Evolutionary conservation across 1,140 invertebrate genomes (phyloP).

Genomic region (Zaprionus kolodkinae): DNA sequence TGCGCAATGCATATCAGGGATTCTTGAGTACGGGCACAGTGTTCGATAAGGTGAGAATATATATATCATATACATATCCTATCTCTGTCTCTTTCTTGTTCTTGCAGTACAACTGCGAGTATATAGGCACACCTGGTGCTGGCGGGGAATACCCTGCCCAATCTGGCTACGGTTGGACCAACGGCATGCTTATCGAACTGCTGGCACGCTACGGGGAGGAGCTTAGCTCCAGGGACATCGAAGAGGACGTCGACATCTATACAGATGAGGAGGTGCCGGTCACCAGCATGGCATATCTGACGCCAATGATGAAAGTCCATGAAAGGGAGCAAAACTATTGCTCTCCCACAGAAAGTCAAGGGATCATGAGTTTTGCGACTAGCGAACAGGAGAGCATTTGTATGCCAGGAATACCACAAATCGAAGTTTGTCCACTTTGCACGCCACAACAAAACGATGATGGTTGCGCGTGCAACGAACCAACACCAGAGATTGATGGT

Average conservation of each 20-base stretch:
- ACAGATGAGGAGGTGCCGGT: conserved; percentile 3
- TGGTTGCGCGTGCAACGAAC: too few species aligned
- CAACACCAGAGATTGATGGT: too few species aligned
- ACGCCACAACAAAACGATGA: neutral
- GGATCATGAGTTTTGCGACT: conserved; percentile 6
- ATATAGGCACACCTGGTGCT: conserved; percentile 89
- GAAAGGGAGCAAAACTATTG: neutral
- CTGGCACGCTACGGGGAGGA: conserved; percentile 87
- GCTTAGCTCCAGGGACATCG: conserved; percentile 38
- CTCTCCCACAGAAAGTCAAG: neutral
- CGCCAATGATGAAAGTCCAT: neutral
- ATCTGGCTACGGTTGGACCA: conserved; percentile 97
- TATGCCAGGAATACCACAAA: neutral
- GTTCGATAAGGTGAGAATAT: conserved; percentile 92
- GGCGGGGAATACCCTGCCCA: conserved; percentile 95
- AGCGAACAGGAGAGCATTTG: conserved; percentile 9
- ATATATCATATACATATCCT: too few species aligned
- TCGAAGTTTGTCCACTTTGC: neutral
- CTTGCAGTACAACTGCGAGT: conserved; percentile 90
- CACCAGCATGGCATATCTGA: conserved; percentile 7
- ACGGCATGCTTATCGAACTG: conserved; percentile 93
- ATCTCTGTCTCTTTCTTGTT: conserved; percentile 42
- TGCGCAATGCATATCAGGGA: conserved; percentile 91
- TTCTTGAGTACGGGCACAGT: conserved; percentile 90
- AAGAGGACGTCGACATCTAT: neutral